Evolutionary conservation across 2,888 invertebrate species (phyloP), one percentile per base, ranked within the genome.

Genomic region (Eueremaeus valkanovi): DNA sequence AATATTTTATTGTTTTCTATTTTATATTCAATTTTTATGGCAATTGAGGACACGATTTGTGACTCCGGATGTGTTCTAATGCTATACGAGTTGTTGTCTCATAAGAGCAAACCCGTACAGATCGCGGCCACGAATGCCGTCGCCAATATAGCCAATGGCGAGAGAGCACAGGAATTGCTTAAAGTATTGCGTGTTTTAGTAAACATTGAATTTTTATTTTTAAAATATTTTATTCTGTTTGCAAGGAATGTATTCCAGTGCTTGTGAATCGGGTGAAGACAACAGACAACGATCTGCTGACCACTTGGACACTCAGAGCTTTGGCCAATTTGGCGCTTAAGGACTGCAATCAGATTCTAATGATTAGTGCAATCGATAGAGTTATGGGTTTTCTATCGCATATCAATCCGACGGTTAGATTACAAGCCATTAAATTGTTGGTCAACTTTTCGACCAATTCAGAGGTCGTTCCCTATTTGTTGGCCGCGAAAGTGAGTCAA

Each of bases 371-470:
- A 61, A 70, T 79, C 13, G 72, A 75, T 49, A 74, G 66, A 31
- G 29, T 77, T 1, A 45, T 78, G 27, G 81, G 82, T 29, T 81
- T 86, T 27, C 81, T 87, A 42, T 85, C 86, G 78, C 81, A 81
- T 66, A 82, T 81, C 18, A 82, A 82, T 72, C 80, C 82, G 8
- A 82, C 83, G 24, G 81, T 86, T 27, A 84, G 84, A 78, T 81
- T 87, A 24, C 87, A 87, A 80, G 84, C 87, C 1, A 82, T 87
- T 27, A 86, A 87, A 79, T 83, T 88, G 40, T 83, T 88, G 58
- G 86, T 87, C 74, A 88, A 88, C 81, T 82, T 88, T 6, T 86
- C 87, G 13, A 86, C 86, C 77, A 87, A 87, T 81, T 83, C 85
- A 77, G 86, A 86, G 77, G 85, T 88, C 85, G 85, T 88, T 66